These are phyloP conservation scores for Montipora cactus DNA, from an alignment of 64 coral and sea anemone genomes.

Conservation along the genomic window DNA sequence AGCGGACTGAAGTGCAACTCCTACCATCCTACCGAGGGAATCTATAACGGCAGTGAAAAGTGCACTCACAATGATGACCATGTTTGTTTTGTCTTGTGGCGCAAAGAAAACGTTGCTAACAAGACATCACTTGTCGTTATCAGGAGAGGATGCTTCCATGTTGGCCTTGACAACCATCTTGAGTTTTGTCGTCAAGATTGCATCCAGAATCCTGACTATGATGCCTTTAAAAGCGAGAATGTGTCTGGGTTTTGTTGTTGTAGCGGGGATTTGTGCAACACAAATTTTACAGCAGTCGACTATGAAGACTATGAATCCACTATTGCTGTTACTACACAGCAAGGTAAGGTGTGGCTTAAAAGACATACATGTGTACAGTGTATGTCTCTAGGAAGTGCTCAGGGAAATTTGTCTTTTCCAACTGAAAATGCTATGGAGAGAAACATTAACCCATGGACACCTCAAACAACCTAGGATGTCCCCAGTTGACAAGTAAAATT, in stretches of 20 bases:
- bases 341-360: conserved; percentile 34
- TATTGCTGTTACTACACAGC: not conserved
- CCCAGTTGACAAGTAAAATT: too few species aligned
- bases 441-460: too few species aligned
- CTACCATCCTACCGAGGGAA: not conserved
- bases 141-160: conserved; percentile 57
- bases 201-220: conserved; percentile 61
- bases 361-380: not conserved
- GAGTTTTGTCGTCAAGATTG: conserved; percentile 52
- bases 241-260: conserved; percentile 87
- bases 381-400: too few species aligned
- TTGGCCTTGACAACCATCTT: not conserved
- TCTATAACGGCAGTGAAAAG: conserved; percentile 11
- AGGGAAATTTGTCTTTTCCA: too few species aligned
- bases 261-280: conserved; percentile 70
- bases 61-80: not conserved
- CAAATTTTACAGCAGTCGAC: conserved; percentile 67
- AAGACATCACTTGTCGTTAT: conserved; percentile 12
- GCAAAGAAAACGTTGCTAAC: not conserved
- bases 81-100: conserved; percentile 34
- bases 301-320: conserved; percentile 50
- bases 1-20: not conserved
- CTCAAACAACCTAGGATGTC: too few species aligned
- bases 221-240: conserved; percentile 36
- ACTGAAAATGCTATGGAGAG: too few species aligned